Evolutionary conservation across 2,888 invertebrate genomes (phyloP), one percentile per base, ranked within the genome.

Genomic region (Ceriagrion tenellum): DNA sequence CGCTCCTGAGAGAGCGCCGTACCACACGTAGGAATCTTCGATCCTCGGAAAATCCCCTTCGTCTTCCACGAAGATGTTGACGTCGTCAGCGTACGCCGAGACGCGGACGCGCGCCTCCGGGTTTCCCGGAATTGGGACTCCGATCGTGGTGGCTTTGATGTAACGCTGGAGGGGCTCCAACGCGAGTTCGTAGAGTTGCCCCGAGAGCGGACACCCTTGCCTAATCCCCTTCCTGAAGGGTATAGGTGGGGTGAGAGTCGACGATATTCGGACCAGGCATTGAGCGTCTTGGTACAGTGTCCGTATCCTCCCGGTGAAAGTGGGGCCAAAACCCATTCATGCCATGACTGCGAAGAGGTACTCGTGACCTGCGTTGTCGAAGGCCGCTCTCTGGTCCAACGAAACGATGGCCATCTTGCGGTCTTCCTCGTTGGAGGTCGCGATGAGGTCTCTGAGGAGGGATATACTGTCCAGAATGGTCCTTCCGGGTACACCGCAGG

Each of bases 361-460:
- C 0, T 55, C 47, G n/a, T 90, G 90, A 2, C 55, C 6, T 12
- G 55, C 55, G 1, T 55, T 90, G 55, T 90, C 90, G 90, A 90
- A 90, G 90, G 90, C 90, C n/a, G 55, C 55, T 90, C 23, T 55
- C 23, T 90, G 90, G 90, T 90, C 90, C 0, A 90, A 47, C 0
- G 55, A 1, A 3, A 90, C 0, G 90, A 90, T 90, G 1, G 90
- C 90, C 1, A 40, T n/a, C n/a, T n/a, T n/a, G n/a, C 16, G 16
- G 23, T n/a, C n/a, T n/a, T n/a, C n/a, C n/a, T n/a, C n/a, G n/a
- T n/a, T n/a, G 18, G 12, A 35, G 4, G 8, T 30, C 10, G 23
- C 40, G 47, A n/a, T n/a, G n/a, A n/a, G n/a, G n/a, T 88, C 88
- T 40, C 88, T 40, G 13, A 88, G 13, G 2, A 88, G 35, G 20